A percentile compares a stretch with the other conserved stretches of the same genome.
phyloP scores from a whole-genome alignment of 2,113 vertebrate species.

The Microcebus griseorufus region DNA sequence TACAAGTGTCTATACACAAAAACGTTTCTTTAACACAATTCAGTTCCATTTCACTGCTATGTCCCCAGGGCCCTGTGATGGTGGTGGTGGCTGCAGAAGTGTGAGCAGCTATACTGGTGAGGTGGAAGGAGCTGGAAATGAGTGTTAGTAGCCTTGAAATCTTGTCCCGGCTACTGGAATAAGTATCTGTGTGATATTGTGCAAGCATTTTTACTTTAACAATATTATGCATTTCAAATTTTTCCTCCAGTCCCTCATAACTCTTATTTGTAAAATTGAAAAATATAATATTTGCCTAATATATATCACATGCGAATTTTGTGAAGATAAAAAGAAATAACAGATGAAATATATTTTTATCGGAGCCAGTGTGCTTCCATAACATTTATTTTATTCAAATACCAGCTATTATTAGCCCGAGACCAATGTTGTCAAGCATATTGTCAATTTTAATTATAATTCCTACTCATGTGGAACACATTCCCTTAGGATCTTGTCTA shows the following conservation, averaged over 20 bases:
- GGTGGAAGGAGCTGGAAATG: not conserved
- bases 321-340: slow-evolving; percentile 43
- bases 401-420: slow-evolving; percentile 36
- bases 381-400: slow-evolving; percentile 55
- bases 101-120: not conserved
- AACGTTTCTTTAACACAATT: not conserved
- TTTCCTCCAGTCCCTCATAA: not conserved
- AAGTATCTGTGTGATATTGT: not conserved
- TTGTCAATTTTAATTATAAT: slow-evolving; percentile 60
- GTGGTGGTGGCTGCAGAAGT: not conserved
- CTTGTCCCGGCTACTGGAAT: not conserved
- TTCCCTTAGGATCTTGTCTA: not conserved
- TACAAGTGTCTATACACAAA: not conserved
- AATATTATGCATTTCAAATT: not conserved
- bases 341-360: slow-evolving; percentile 44
- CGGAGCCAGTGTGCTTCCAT: not conserved
- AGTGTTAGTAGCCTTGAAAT: not conserved
- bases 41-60: not conserved
- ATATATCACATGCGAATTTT: slow-evolving; percentile 1
- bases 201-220: slow-evolving; percentile 19
- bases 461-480: not conserved
- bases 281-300: slow-evolving; percentile 41
- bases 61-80: not conserved
- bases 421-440: slow-evolving; percentile 12
- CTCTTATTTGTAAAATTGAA: slow-evolving; percentile 33